Conservation (phyloP, 2,113 vertebrate species). For the Ranitomeya variabilis region DNA sequence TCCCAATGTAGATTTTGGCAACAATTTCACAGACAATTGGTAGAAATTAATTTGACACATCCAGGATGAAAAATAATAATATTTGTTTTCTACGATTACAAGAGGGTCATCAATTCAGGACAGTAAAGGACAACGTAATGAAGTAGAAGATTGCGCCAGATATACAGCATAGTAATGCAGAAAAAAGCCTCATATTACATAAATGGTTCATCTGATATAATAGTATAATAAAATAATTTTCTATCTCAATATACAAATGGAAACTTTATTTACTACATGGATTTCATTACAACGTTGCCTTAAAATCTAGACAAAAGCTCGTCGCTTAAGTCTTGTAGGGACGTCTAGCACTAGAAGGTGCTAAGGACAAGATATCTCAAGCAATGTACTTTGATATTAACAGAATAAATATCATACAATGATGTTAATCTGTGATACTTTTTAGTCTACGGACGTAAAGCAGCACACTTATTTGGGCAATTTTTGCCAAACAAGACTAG, state of each 20-base stretch:
- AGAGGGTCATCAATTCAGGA: conserved; percentile 46
- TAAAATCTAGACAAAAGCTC: background rate
- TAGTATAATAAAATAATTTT: background rate
- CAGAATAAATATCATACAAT: background rate
- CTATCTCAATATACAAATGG: background rate
- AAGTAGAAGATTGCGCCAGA: background rate
- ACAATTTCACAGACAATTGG: conserved; percentile 85
- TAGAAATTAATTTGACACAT: conserved; percentile 84
- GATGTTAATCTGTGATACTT: no score
- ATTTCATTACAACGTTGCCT: background rate
- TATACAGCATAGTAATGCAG: background rate
- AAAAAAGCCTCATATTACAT: background rate
- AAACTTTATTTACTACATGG: background rate
- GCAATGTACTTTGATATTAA: background rate
- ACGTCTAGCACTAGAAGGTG: conserved; percentile 24
- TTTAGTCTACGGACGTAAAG: no score
- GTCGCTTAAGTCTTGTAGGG: background rate
- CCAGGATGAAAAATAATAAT: conserved; percentile 63
- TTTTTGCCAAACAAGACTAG: no score
- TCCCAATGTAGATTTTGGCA: conserved; percentile 85
- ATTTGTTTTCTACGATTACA: conserved; percentile 46
- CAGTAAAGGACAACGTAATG: conserved; percentile 2
- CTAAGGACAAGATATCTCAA: conserved; percentile 23
- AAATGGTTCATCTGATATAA: background rate
- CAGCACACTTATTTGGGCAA: no score